These are phyloP conservation scores for Corythornis vintsioides DNA, from an alignment of 2,113 vertebrate species.

Conservation along the genomic window DNA sequence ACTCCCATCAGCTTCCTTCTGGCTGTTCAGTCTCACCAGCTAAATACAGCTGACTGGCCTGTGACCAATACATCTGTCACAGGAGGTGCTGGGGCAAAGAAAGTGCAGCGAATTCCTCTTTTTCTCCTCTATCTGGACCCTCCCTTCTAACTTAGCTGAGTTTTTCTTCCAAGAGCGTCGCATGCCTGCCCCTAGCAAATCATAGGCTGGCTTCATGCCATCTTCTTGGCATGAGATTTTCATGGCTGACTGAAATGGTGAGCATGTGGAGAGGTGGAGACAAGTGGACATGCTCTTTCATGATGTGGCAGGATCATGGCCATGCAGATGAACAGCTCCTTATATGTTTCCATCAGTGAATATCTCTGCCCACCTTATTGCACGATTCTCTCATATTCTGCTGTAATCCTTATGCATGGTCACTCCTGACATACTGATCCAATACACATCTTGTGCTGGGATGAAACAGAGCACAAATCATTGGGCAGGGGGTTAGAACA, in stretches of 20 bases:
- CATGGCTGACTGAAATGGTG: not conserved
- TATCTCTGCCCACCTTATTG: not conserved
- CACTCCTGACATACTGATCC: not conserved
- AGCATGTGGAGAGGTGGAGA: not conserved
- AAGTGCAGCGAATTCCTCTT: conserved; percentile 45
- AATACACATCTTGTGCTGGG: not conserved
- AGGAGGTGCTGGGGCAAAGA: conserved; percentile 19
- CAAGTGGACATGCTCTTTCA: not conserved
- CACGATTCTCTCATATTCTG: not conserved
- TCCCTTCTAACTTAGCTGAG: not conserved
- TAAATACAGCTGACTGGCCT: conserved; percentile 53
- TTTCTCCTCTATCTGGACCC: not conserved
- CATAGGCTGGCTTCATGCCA: not conserved
- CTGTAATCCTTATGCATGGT: not conserved
- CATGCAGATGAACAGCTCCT: not conserved
- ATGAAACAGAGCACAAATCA: not conserved
- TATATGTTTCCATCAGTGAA: not conserved
- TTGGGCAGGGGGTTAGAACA: not conserved
- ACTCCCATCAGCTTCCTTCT: conserved; percentile 29
- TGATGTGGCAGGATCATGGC: not conserved
- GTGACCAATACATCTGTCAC: conserved; percentile 58
- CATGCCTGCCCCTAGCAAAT: not conserved
- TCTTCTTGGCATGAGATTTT: not conserved
- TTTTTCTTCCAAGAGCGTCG: not conserved
- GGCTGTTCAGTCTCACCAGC: not conserved